Evolutionary conservation across 2,797 vertebrate species (phyloP).

Genomic region (Schizopygopsis pylzovi): DNA sequence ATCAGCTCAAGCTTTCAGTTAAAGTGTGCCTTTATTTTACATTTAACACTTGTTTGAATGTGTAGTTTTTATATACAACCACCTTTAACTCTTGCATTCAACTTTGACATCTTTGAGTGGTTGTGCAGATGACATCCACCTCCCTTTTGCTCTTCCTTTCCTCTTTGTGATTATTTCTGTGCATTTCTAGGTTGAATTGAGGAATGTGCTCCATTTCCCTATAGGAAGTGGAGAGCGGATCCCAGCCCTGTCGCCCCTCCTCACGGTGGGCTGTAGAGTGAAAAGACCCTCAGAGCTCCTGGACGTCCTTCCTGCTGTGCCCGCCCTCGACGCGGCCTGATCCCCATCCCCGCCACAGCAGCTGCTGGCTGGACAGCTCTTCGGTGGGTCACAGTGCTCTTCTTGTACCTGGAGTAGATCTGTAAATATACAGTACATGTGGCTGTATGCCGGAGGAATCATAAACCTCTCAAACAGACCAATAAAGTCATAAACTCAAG

Average conservation of each 20-base stretch:
- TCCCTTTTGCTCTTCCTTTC: slow-evolving; percentile 8
- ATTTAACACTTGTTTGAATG: background rate
- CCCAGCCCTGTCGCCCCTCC: slow-evolving; percentile 55
- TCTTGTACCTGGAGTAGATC: slow-evolving; percentile 49
- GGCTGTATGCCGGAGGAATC: slow-evolving; percentile 29
- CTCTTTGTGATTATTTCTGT: slow-evolving; percentile 14
- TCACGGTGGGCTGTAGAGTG: slow-evolving; percentile 53
- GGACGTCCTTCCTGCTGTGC: slow-evolving; percentile 66
- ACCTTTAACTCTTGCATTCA: slow-evolving; percentile 5
- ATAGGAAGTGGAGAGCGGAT: slow-evolving; percentile 59
- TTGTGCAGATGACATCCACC: background rate
- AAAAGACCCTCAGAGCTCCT: slow-evolving; percentile 69
- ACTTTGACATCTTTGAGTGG: background rate
- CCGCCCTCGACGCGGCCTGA: slow-evolving; percentile 59
- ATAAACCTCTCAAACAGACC: slow-evolving; percentile 15
- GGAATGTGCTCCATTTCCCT: slow-evolving; percentile 65
- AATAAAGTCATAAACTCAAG: background rate
- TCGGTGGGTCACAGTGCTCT: slow-evolving; percentile 40
- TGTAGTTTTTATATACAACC: background rate
- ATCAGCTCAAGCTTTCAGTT: background rate
- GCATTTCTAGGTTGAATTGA: slow-evolving; percentile 52
- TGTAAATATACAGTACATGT: slow-evolving; percentile 41
- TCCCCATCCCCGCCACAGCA: slow-evolving; percentile 50
- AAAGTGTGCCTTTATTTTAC: background rate
- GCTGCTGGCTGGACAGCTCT: slow-evolving; percentile 37